Evolutionary conservation across 2,888 invertebrate genomes (phyloP), one percentile per base, ranked within the genome.

Genomic region (Callosobruchus maculatus): DNA sequence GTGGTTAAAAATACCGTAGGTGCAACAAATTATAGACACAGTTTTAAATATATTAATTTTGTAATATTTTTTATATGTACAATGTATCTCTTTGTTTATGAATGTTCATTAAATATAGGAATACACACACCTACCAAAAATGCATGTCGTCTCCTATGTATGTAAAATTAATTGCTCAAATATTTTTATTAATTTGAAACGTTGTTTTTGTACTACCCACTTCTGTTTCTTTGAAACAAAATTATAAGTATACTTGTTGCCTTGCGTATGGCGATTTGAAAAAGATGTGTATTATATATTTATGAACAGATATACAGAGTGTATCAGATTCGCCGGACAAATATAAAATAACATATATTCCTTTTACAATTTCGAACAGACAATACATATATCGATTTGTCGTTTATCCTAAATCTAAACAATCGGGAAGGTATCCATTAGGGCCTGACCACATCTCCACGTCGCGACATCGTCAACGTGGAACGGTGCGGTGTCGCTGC

Each of bases 1-100:
- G 82, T 97, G 97, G 94, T 92, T 95, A 89, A 94, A 94, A 88
- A 93, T 94, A 82, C 91, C 92, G 89, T 91, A 82, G 71, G 21
- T 18, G 30, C 67, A 67, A 26, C 20, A 26, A 22, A 68, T 21
- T 68, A 5, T 68, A 68, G 68, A 22, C 18, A 68, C 20, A 68
- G 9, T 26, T 21, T 26, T 21, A 70, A n/a, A 70, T 26, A 22
- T 30, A 71, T 49, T 71, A 49, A 71, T 71, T 71, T 71, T 71
- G 22, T 71, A 71, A 71, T 71, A 71, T 71, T 71, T 71, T 71
- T 71, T 71, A 71, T 71, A 71, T 71, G 26, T 71, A 67, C 21
- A 67, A 30, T 71, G 71, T 71, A 71, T 67, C 21, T 22, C n/a
- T 71, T 70, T 26, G 26, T 70, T 70, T 67, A 13, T 71, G 0